Conservation (phyloP, 2,113 vertebrate genomes). For the Dolichotis patagonum region DNA sequence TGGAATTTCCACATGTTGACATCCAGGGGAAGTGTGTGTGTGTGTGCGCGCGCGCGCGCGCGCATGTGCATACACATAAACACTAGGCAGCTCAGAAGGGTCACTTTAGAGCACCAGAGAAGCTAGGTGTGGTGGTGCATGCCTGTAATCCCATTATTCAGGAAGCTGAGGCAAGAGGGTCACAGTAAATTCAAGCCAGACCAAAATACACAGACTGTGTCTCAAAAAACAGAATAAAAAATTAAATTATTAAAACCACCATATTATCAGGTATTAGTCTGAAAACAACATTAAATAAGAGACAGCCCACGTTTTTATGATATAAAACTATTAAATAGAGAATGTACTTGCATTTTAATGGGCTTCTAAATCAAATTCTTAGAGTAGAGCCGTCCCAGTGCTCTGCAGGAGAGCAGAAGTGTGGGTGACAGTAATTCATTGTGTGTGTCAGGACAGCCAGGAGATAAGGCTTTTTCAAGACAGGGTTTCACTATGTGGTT, state of each 20-base stretch:
- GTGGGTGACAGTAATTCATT: too few relatives aligned
- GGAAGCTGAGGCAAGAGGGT: not conserved
- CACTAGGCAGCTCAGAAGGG: too few relatives aligned
- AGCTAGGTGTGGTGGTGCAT: too few relatives aligned
- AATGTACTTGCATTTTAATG: not conserved
- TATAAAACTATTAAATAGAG: not conserved
- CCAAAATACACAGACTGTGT: not conserved
- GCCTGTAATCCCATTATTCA: not conserved
- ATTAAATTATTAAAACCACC: not conserved
- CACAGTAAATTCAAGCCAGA: not conserved
- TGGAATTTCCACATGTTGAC: too few relatives aligned
- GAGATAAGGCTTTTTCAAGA: not conserved
- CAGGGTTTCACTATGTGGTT: too few relatives aligned
- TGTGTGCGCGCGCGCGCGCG: too few relatives aligned
- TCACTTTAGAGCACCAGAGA: too few relatives aligned
- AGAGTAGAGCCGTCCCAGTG: not conserved
- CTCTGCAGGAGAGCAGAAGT: not conserved
- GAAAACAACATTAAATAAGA: not conserved
- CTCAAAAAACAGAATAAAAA: not conserved
- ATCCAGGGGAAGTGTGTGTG: too few relatives aligned
- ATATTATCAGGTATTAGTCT: not conserved
- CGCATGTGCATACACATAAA: too few relatives aligned
- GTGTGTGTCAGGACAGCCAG: not conserved
- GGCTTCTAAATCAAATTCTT: not conserved
- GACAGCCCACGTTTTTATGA: not conserved